Evolutionary conservation across 2,888 invertebrate genomes (phyloP).

Genomic region (Tinea trinotella): DNA sequence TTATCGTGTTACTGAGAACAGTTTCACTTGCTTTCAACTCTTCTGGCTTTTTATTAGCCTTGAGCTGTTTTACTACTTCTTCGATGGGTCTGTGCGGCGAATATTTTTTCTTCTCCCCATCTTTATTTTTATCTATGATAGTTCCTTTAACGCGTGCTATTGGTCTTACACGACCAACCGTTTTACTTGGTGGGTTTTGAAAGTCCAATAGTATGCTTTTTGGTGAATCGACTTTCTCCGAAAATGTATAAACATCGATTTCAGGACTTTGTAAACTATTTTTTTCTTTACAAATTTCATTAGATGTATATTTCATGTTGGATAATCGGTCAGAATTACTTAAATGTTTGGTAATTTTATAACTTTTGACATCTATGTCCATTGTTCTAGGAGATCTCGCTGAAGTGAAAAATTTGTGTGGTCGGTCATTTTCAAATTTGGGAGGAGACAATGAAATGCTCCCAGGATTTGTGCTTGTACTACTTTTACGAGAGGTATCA

Average conservation of each 20-base stretch:
- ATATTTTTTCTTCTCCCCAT: slow-evolving; percentile 59
- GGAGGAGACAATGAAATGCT: background rate
- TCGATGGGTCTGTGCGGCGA: slow-evolving; percentile 62
- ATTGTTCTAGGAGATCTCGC: slow-evolving; percentile 54
- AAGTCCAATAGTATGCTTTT: slow-evolving; percentile 62
- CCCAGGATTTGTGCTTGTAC: background rate
- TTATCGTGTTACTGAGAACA: slow-evolving; percentile 27
- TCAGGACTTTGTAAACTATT: slow-evolving; percentile 58
- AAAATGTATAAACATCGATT: slow-evolving; percentile 63
- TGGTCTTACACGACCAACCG: slow-evolving; percentile 57
- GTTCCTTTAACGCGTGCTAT: slow-evolving; percentile 67
- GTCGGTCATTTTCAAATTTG: slow-evolving; percentile 54
- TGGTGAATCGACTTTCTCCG: slow-evolving; percentile 64
- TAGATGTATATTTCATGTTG: slow-evolving; percentile 47
- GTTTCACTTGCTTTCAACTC: slow-evolving; percentile 36
- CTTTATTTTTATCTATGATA: slow-evolving; percentile 54
- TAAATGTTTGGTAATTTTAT: slow-evolving; percentile 58
- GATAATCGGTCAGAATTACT: slow-evolving; percentile 57
- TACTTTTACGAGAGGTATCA: background rate
- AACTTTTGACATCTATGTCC: slow-evolving; percentile 62
- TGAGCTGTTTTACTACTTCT: slow-evolving; percentile 62
- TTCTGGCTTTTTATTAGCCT: slow-evolving; percentile 56
- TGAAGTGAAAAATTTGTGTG: slow-evolving; percentile 63
- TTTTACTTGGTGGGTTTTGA: slow-evolving; percentile 52
- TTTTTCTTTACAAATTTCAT: slow-evolving; percentile 49